Percentiles rank a stretch among this genome's conserved stretches.
These are phyloP conservation scores for Scomberomorus guttatus DNA, from an alignment of 2,797 vertebrate species.

Conservation along the genomic window DNA sequence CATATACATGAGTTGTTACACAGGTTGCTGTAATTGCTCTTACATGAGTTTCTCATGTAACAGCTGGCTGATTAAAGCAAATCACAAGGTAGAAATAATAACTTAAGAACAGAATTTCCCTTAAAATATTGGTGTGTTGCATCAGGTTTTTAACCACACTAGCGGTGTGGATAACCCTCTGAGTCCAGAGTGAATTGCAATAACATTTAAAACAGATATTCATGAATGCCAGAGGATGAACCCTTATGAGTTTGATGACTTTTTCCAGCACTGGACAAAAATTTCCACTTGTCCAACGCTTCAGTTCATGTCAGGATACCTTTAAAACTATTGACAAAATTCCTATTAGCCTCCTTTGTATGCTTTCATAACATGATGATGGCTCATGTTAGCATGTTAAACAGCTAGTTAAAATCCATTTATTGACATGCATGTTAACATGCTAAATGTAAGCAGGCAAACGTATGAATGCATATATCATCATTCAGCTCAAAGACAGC, in stretches of 20 bases:
- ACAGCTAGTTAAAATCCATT: no score
- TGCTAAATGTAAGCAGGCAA: neutral
- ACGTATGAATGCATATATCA: neutral
- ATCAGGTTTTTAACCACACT: neutral
- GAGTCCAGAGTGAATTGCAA: neutral
- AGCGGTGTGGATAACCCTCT: neutral
- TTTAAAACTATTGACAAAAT: neutral
- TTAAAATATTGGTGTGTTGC: neutral
- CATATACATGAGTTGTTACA: neutral
- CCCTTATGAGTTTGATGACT: neutral
- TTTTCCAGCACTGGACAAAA: neutral
- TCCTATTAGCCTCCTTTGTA: neutral
- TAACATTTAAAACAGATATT: neutral
- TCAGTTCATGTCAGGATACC: neutral
- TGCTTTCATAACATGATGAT: no score
- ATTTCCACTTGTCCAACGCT: no score
- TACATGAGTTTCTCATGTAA: neutral
- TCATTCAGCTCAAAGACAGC: neutral
- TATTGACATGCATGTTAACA: neutral
- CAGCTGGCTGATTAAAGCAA: neutral
- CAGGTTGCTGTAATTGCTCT: no score
- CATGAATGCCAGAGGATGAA: neutral
- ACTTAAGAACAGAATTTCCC: slow-evolving; percentile 6
- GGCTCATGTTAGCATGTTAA: no score
- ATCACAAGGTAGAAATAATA: neutral